These are phyloP conservation scores for Diorhabda sublineata DNA, from an alignment of 1,140 invertebrate species.

Conservation along the genomic window DNA sequence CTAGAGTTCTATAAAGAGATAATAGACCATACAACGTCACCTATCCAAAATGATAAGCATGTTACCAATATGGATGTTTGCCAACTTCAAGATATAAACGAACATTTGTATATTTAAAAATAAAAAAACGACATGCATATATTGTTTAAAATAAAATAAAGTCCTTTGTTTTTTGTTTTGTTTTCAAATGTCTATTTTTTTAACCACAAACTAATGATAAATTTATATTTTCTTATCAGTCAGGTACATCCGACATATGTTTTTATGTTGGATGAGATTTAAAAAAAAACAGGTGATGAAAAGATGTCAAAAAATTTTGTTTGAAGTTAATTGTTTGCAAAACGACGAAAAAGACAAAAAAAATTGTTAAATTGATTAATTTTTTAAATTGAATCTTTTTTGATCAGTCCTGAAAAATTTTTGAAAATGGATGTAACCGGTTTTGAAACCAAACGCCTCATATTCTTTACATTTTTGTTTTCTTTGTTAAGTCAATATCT, in stretches of 20 bases:
- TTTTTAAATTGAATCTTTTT: not conserved
- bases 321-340: not conserved
- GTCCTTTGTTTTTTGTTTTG: not conserved
- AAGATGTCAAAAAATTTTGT: not conserved
- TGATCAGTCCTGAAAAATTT: not conserved
- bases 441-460: no score
- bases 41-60: slow-evolving; percentile 50
- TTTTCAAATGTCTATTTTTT: no score
- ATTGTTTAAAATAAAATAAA: slow-evolving; percentile 36
- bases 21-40: slow-evolving; percentile 53
- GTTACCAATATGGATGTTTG: slow-evolving; percentile 48
- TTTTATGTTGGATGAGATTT: slow-evolving; percentile 61
- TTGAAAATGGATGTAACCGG: no score
- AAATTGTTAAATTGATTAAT: not conserved
- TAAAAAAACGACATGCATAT: slow-evolving; percentile 37
- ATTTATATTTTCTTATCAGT: slow-evolving; percentile 38
- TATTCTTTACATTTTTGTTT: no score
- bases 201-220: slow-evolving; percentile 52
- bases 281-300: slow-evolving; percentile 48
- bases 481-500: no score
- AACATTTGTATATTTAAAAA: slow-evolving; percentile 24
- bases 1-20: slow-evolving; percentile 34
- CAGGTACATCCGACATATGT: slow-evolving; percentile 5
- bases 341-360: not conserved
- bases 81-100: slow-evolving; percentile 53